A percentile compares a stretch with the other conserved stretches of the same genome.
Evolutionary conservation across 2,113 vertebrate species (phyloP).

Genomic region (Entelurus aequoreus): DNA sequence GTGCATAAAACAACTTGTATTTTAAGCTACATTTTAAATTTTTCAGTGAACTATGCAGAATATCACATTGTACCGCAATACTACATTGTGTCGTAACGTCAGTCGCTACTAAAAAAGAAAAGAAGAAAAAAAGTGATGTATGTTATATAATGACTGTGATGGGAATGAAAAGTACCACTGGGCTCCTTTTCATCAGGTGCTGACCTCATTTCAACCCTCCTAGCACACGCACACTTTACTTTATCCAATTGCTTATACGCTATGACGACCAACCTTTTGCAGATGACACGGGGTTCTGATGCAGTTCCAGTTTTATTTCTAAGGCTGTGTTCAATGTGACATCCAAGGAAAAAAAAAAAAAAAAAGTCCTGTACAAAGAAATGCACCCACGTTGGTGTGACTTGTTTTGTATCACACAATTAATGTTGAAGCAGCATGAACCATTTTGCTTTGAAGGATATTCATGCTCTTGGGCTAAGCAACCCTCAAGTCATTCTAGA

Average conservation of each 20-base stretch:
- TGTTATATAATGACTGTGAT: conserved; percentile 46
- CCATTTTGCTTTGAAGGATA: neutral
- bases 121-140: conserved; percentile 33
- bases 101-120: no score
- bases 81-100: no score
- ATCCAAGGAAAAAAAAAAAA: neutral
- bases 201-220: conserved; percentile 20
- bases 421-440: no score
- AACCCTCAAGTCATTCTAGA: neutral
- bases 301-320: neutral
- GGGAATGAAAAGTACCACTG: conserved; percentile 35
- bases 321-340: neutral
- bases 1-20: no score
- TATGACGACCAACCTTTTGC: conserved; percentile 24
- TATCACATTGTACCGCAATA: no score
- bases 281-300: conserved; percentile 6
- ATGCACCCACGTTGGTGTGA: no score
- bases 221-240: conserved; percentile 13
- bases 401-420: neutral
- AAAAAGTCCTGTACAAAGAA: no score
- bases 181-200: conserved; percentile 52
- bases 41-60: no score
- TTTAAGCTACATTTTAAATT: no score
- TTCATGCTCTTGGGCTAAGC: neutral
- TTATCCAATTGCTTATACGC: neutral